These are phyloP conservation scores for Penaeus chinensis DNA, from an alignment of 1,140 invertebrate species.

Conservation along the genomic window DNA sequence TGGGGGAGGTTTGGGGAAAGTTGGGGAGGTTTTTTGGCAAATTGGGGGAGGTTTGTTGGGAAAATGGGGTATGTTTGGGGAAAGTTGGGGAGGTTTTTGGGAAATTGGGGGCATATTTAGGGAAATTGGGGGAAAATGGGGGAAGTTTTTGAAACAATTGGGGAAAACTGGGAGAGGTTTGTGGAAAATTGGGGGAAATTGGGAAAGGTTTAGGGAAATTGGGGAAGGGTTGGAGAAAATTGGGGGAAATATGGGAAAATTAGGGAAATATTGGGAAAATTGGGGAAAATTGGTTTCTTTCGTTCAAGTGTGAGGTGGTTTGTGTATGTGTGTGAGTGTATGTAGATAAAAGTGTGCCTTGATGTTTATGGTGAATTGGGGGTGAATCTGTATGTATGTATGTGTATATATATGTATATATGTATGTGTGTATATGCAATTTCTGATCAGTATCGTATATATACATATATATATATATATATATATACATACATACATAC, in stretches of 20 bases:
- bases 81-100: background rate
- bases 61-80: background rate
- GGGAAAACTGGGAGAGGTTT: background rate
- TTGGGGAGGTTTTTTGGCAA: background rate
- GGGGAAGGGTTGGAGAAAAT: background rate
- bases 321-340: constrained; percentile 13
- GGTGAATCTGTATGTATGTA: background rate
- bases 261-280: too few relatives aligned
- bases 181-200: background rate
- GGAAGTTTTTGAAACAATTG: background rate
- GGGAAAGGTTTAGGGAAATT: background rate
- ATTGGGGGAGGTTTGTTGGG: background rate
- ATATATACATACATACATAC: too few relatives aligned
- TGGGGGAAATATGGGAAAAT: background rate
- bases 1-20: background rate
- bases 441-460: too few relatives aligned
- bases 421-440: too few relatives aligned
- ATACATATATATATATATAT: too few relatives aligned
- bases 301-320: background rate
- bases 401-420: too few relatives aligned
- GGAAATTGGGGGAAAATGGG: background rate
- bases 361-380: background rate
- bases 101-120: background rate
- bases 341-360: constrained; percentile 12
- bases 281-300: too few relatives aligned